Evolutionary conservation across 2,888 invertebrate species (phyloP).

Genomic region (Stenodema calcarata): DNA sequence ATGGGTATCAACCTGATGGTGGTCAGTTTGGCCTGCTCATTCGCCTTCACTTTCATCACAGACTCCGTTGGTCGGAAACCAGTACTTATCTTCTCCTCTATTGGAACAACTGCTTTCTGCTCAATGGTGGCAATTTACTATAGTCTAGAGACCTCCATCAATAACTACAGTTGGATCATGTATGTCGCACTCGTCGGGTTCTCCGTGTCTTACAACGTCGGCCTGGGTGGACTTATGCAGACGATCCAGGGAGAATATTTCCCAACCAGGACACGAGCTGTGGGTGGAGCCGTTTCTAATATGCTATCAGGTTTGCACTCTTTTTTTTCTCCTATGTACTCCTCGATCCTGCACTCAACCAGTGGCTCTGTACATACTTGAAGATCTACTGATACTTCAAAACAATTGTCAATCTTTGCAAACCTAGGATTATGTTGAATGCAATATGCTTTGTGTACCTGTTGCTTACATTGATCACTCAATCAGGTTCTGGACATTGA

Average conservation of each 20-base stretch:
- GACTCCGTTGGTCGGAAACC: conserved; percentile 52
- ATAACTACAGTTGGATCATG: conserved; percentile 46
- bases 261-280: conserved; percentile 51
- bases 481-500: no score
- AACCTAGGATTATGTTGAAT: no score
- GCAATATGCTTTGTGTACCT: no score
- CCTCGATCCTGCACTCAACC: no score
- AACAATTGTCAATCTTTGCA: no score
- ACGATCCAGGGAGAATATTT: conserved; percentile 55
- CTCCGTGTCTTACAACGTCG: conserved; percentile 45
- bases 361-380: no score
- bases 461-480: no score
- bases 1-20: conserved; percentile 32
- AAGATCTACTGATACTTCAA: no score
- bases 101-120: conserved; percentile 36
- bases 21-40: conserved; percentile 6
- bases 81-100: conserved; percentile 49
- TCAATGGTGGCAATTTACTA: conserved; percentile 41
- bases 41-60: conserved; percentile 40
- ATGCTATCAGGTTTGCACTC: not conserved
- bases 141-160: conserved; percentile 8
- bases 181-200: conserved; percentile 47
- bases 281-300: conserved; percentile 46
- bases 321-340: not conserved
- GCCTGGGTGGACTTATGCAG: conserved; percentile 50